phyloP scores from a whole-genome alignment of 2,797 vertebrate genomes.

The Hoplostethus atlanticus region DNA sequence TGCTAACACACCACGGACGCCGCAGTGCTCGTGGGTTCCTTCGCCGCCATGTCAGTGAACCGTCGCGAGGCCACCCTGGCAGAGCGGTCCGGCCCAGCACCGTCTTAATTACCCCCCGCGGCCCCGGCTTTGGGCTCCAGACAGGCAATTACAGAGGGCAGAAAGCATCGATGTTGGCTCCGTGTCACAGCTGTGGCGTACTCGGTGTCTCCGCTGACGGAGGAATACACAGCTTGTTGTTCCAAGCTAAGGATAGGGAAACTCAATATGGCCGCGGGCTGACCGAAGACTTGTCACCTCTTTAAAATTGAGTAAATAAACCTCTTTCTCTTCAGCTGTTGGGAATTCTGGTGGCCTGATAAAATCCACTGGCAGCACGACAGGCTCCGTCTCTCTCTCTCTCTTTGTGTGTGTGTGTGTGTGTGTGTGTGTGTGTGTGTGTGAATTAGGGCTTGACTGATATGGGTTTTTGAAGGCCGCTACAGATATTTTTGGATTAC shows the following conservation, averaged over 20 bases:
- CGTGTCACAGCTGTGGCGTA: slow-evolving; percentile 21
- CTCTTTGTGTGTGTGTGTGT: slow-evolving; percentile 3
- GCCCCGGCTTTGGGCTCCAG: slow-evolving; percentile 22
- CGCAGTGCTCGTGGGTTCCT: background rate
- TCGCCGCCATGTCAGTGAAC: no score
- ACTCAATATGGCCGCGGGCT: slow-evolving; percentile 50
- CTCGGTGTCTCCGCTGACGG: slow-evolving; percentile 23
- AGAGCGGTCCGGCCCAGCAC: slow-evolving; percentile 15
- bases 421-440: background rate
- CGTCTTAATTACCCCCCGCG: slow-evolving; percentile 32
- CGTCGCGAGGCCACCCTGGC: slow-evolving; percentile 25
- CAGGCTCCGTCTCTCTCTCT: no score
- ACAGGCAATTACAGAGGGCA: slow-evolving; percentile 54
- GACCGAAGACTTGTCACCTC: slow-evolving; percentile 72
- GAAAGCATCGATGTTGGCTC: slow-evolving; percentile 41
- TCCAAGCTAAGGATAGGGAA: slow-evolving; percentile 53
- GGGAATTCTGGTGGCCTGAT: slow-evolving; percentile 51
- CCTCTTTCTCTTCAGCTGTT: slow-evolving; percentile 62
- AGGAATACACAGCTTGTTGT: slow-evolving; percentile 48
- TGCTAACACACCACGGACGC: no score
- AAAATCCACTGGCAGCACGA: slow-evolving; percentile 38
- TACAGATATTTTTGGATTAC: background rate
- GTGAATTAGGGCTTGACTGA: background rate
- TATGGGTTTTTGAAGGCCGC: slow-evolving; percentile 10
- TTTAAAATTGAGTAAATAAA: slow-evolving; percentile 74